Evolutionary conservation across 2,113 vertebrate species (phyloP), one percentile per base, ranked within the genome.

Genomic region (Gasterosteus aculeatus): DNA sequence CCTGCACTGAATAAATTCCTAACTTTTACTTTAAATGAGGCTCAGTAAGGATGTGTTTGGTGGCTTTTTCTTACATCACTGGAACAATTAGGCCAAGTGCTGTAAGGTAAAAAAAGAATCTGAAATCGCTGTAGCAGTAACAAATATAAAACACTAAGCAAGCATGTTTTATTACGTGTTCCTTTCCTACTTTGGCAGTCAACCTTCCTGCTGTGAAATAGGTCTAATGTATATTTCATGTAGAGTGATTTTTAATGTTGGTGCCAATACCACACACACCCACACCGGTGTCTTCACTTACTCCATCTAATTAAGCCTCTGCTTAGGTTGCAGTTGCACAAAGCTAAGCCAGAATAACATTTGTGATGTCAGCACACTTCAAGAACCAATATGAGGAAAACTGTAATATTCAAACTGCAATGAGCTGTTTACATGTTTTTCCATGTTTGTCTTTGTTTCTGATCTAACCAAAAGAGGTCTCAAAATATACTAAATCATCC

Each of bases 1-100:
- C 42, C 18, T n/a, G 29, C 15, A 42, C 31, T 39, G 57, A 69
- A 72, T 18, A 66, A 78, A 72, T 72, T 57, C 35, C 54, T 15
- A 41, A 75, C 19, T 62, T 75, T 66, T 56, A 67, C 29, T 31
- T 76, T 16, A 38, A 51, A 54, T 56, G 31, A n/a, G 7, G 22
- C 4, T 54, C 11, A 12, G 22, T 53, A n/a, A 69, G 2, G 5
- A 19, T 19, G 19, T 39, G 19, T 44, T 22, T 31, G 12, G 42
- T 35, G 9, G 7, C 10, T 16, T 61, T 10, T 60, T 61, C 14
- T 60, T 29, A 14, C 35, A 29, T 41, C 10, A 2, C 41, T 80
- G 18, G 14, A 63, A 41, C 18, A 22, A 60, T 49, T 10, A 12
- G 33, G 39, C 11, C 58, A 64, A 42, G 51, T 6, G 10, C 18